These are phyloP conservation scores for Vollenhovia emeryi DNA, from an alignment of 1,140 invertebrate species.

Conservation along the genomic window DNA sequence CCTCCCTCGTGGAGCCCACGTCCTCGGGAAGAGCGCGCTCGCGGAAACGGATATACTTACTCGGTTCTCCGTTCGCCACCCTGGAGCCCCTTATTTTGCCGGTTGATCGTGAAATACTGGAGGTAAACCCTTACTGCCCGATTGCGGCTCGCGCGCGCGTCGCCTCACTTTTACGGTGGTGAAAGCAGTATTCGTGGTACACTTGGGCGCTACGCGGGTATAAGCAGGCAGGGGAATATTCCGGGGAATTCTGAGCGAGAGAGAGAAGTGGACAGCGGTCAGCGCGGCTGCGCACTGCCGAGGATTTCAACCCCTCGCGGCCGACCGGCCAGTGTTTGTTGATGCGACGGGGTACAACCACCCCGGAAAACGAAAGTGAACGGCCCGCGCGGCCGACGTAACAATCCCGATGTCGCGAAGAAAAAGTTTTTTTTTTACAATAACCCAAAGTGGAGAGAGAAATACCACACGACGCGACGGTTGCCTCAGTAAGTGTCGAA, in stretches of 20 bases:
- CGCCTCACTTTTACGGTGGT: background rate
- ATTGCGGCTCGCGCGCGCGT: slow-evolving; percentile 16
- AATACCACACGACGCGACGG: background rate
- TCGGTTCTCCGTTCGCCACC: slow-evolving; percentile 67
- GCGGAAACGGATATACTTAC: slow-evolving; percentile 61
- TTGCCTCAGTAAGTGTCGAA: background rate
- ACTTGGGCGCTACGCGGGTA: slow-evolving; percentile 11
- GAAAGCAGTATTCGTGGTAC: slow-evolving; percentile 36
- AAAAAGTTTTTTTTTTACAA: background rate
- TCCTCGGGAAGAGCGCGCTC: background rate
- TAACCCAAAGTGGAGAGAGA: background rate
- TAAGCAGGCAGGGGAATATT: slow-evolving; percentile 57
- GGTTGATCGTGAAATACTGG: background rate
- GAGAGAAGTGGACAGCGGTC: slow-evolving; percentile 76
- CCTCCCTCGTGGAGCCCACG: background rate
- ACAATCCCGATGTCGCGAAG: background rate
- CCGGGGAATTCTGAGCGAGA: slow-evolving; percentile 6
- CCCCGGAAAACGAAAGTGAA: slow-evolving; percentile 71
- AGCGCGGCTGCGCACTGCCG: slow-evolving; percentile 77
- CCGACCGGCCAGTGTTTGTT: background rate
- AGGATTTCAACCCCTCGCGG: slow-evolving; percentile 39
- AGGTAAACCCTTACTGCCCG: background rate
- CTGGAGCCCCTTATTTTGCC: slow-evolving; percentile 70
- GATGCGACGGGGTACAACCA: slow-evolving; percentile 61
- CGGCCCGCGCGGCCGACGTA: slow-evolving; percentile 14